Conservation (phyloP, 2,888 invertebrate genomes). For the Cataglyphis rosenhaueri region DNA sequence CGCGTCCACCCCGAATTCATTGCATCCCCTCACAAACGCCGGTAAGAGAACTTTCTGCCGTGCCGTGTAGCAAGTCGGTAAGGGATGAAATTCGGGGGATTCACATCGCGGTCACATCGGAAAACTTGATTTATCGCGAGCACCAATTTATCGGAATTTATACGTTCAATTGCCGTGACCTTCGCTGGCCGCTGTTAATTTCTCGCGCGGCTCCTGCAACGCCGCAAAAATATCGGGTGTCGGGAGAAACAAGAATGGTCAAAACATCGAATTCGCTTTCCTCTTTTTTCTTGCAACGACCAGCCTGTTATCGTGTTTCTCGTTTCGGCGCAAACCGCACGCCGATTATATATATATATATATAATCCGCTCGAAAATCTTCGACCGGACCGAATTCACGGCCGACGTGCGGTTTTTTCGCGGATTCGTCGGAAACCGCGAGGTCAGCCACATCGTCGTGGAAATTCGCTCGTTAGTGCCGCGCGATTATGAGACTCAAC, state of each 20-base stretch:
- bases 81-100: conserved; percentile 58
- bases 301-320: conserved; percentile 65
- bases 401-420: conserved; percentile 52
- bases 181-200: conserved; percentile 73
- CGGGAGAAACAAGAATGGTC: conserved; percentile 62
- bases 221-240: conserved; percentile 73
- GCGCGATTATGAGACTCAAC: conserved; percentile 64
- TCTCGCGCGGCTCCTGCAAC: conserved; percentile 67
- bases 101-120: conserved; percentile 65
- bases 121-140: conserved; percentile 75
- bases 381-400: conserved; percentile 61
- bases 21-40: conserved; percentile 50
- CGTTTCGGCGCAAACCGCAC: conserved; percentile 71
- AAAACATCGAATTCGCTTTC: conserved; percentile 58
- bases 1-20: conserved; percentile 74
- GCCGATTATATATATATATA: conserved; percentile 59
- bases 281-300: conserved; percentile 59
- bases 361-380: conserved; percentile 67
- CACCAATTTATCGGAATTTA: conserved; percentile 80
- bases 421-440: conserved; percentile 66
- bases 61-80: conserved; percentile 60
- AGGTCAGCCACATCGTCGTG: conserved; percentile 67
- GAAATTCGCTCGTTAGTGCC: conserved; percentile 66
- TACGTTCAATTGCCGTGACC: conserved; percentile 79
- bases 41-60: conserved; percentile 71